Conservation (phyloP, 2,888 invertebrate species). For the Colostygia pectinataria region DNA sequence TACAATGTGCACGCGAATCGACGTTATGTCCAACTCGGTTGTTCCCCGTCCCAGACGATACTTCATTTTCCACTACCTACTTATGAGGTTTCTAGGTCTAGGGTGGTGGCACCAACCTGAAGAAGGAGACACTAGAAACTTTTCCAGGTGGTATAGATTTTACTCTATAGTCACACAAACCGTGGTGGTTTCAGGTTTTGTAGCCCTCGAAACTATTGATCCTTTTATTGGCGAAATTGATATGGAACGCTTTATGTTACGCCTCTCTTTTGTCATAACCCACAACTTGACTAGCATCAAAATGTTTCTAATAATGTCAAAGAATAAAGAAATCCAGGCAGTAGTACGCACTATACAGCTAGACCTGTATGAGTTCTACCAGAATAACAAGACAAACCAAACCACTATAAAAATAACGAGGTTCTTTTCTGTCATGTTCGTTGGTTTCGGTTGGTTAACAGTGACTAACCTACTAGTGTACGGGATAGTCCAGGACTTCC, state of each 20-base stretch:
- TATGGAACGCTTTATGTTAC: slow-evolving; percentile 74
- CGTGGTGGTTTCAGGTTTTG: slow-evolving; percentile 72
- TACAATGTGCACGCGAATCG: neutral
- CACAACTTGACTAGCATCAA: slow-evolving; percentile 74
- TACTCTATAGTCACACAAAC: slow-evolving; percentile 67
- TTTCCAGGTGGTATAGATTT: slow-evolving; percentile 65
- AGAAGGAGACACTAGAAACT: slow-evolving; percentile 61
- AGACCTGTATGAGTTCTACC: slow-evolving; percentile 62
- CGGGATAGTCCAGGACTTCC: slow-evolving; percentile 64
- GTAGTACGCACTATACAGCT: slow-evolving; percentile 67
- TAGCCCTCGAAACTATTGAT: slow-evolving; percentile 74
- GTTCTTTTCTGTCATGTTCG: slow-evolving; percentile 62
- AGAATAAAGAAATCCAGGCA: slow-evolving; percentile 65
- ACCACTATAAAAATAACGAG: slow-evolving; percentile 57
- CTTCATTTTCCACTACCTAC: slow-evolving; percentile 62
- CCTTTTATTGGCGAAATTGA: slow-evolving; percentile 75
- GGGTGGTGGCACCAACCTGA: slow-evolving; percentile 80
- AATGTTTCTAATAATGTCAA: slow-evolving; percentile 71
- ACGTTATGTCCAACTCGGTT: slow-evolving; percentile 33
- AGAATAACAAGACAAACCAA: slow-evolving; percentile 57
- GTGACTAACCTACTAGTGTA: slow-evolving; percentile 68
- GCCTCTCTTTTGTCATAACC: slow-evolving; percentile 74
- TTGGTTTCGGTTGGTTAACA: slow-evolving; percentile 75
- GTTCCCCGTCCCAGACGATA: slow-evolving; percentile 54
- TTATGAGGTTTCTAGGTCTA: slow-evolving; percentile 65